Evolutionary conservation across 2,888 invertebrate genomes (phyloP).

Genomic region (Galerucella pusilla): DNA sequence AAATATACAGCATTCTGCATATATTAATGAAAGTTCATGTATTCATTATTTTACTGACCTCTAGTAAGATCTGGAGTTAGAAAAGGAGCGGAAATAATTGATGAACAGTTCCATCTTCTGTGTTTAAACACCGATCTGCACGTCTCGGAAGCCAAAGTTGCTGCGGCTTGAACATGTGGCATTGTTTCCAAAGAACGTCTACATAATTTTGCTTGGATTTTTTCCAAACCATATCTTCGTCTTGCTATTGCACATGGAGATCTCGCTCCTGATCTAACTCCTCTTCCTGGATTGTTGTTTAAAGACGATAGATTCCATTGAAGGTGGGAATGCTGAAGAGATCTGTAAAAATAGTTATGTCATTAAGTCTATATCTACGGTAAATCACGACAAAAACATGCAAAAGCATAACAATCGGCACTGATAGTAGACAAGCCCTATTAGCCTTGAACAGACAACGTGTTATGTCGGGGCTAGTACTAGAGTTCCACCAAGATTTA

Average conservation of each 20-base stretch:
- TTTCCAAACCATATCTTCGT: slow-evolving; percentile 67
- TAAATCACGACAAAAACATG: too few species aligned
- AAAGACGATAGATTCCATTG: slow-evolving; percentile 60
- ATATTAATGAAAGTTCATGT: neutral
- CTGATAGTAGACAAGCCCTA: too few species aligned
- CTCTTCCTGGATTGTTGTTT: slow-evolving; percentile 57
- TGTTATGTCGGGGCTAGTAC: too few species aligned
- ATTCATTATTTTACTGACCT: slow-evolving; percentile 67
- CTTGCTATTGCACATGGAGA: slow-evolving; percentile 61
- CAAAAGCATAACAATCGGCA: too few species aligned
- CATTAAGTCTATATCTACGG: neutral
- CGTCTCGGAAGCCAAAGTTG: slow-evolving; percentile 73
- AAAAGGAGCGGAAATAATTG: slow-evolving; percentile 76
- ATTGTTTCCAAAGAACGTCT: slow-evolving; percentile 76
- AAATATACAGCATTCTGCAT: neutral
- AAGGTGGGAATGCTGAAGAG: slow-evolving; percentile 62
- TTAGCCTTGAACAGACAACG: too few species aligned
- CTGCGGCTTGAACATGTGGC: slow-evolving; percentile 81
- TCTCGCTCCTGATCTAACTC: slow-evolving; percentile 59
- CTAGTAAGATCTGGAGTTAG: slow-evolving; percentile 81
- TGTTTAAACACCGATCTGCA: slow-evolving; percentile 79
- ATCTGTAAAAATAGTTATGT: slow-evolving; percentile 51
- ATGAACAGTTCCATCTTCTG: slow-evolving; percentile 87
- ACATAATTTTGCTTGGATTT: slow-evolving; percentile 74
- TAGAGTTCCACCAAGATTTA: too few species aligned